Conservation (phyloP, 2,113 vertebrate species). For the Myxocyprinus asiaticus region DNA sequence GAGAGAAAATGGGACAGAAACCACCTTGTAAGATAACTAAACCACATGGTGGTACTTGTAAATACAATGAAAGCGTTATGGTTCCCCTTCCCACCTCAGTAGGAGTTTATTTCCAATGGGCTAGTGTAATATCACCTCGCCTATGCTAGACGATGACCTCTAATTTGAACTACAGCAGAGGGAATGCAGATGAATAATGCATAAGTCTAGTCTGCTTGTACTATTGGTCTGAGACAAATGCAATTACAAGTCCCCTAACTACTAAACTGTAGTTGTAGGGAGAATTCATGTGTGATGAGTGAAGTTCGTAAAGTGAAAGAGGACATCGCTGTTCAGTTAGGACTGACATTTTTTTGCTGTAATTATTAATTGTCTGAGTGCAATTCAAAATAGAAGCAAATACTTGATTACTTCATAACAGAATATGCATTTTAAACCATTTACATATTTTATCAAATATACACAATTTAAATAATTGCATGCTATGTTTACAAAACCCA, state of each 20-base stretch:
- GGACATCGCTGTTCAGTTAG: slow-evolving; percentile 5
- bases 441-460: too few relatives aligned
- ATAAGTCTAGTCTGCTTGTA: slow-evolving; percentile 61
- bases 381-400: neutral
- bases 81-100: neutral
- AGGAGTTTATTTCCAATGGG: slow-evolving; percentile 45
- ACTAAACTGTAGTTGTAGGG: slow-evolving; percentile 41
- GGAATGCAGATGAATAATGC: slow-evolving; percentile 68
- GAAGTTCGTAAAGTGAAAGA: slow-evolving; percentile 1
- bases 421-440: too few relatives aligned
- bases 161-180: slow-evolving; percentile 66
- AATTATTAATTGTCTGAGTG: neutral
- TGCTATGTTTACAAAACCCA: too few relatives aligned
- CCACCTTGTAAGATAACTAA: slow-evolving; percentile 26
- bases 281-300: neutral
- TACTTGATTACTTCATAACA: neutral
- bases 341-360: neutral
- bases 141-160: slow-evolving; percentile 64
- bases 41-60: slow-evolving; percentile 50
- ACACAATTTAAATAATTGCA: too few relatives aligned
- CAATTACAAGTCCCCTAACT: slow-evolving; percentile 68
- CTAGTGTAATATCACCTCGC: slow-evolving; percentile 20
- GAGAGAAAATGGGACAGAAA: neutral
- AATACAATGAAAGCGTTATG: slow-evolving; percentile 53
- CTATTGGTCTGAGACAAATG: slow-evolving; percentile 62